Evolutionary conservation across 2,113 vertebrate species (phyloP), one percentile per base, ranked within the genome.

Genomic region (Sinosuthora webbiana): DNA sequence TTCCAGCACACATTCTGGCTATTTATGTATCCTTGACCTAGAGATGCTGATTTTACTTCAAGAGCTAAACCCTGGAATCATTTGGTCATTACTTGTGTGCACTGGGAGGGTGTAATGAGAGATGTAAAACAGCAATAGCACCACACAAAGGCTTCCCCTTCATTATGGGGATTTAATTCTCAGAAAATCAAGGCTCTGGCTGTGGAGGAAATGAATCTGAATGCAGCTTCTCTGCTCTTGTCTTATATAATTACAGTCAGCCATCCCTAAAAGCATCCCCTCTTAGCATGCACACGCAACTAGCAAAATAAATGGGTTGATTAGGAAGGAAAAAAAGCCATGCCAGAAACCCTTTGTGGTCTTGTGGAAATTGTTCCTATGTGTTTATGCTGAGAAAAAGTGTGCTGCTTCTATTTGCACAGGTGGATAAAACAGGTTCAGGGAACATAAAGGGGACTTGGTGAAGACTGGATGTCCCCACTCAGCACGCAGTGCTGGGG

Each of bases 191-290:
- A 91, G 91, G 75, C 63, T 95, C 88, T 93, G 57, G 50, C n/a
- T 83, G 82, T 83, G 47, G 91, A 94, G 49, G 79, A 68, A 93
- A 96, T 80, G 64, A 95, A 59, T 80, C 69, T 90, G 65, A 70
- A 42, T 69, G 39, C 68, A 87, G 77, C 90, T 92, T 82, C 74
- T 93, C 68, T 91, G 71, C 79, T 94, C 75, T 83, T 96, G 95
- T 94, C 93, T 89, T 90, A 49, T 86, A 14, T 78, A 87, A 94
- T 96, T 96, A 94, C 75, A 75, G 59, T 96, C 93, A 96, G 62
- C 67, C 79, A 90, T 86, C 78, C 86, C 89, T 95, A 85, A 93
- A 95, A 94, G 90, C 87, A 75, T 94, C 33, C 77, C 59, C 59
- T 69, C 65, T 69, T 94, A 84, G 78, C 84, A 37, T 7, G 44